These are phyloP conservation scores for Taphrorychus bicolor DNA, from an alignment of 2,888 invertebrate genomes.

Conservation along the genomic window DNA sequence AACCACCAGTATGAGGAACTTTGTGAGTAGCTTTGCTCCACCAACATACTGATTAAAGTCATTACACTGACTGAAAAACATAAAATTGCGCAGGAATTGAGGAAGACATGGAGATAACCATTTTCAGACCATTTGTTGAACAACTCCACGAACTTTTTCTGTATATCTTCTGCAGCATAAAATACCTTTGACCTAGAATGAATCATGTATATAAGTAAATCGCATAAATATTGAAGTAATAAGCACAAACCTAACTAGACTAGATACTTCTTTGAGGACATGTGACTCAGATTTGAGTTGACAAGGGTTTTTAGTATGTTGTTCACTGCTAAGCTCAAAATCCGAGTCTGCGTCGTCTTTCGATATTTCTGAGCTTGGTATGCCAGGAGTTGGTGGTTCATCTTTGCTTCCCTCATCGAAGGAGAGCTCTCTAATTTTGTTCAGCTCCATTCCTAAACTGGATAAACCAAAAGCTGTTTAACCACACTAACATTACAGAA, in stretches of 20 bases:
- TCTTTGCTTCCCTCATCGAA: slow-evolving; percentile 38
- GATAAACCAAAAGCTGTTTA: slow-evolving; percentile 24
- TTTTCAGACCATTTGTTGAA: slow-evolving; percentile 49
- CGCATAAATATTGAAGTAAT: too few relatives aligned
- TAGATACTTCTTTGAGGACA: slow-evolving; percentile 17
- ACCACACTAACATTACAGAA: slow-evolving; percentile 3
- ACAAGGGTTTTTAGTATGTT: background rate
- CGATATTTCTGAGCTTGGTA: background rate
- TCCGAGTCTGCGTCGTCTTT: slow-evolving; percentile 20
- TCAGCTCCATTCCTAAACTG: slow-evolving; percentile 57
- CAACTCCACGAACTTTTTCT: slow-evolving; percentile 40
- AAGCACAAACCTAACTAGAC: slow-evolving; percentile 20
- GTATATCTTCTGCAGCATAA: slow-evolving; percentile 31
- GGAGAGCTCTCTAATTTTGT: slow-evolving; percentile 56
- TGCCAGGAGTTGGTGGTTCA: background rate
- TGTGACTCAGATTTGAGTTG: background rate
- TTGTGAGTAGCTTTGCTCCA: slow-evolving; percentile 52
- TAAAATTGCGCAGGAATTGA: slow-evolving; percentile 53
- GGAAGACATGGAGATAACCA: slow-evolving; percentile 51
- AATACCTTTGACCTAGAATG: slow-evolving; percentile 23
- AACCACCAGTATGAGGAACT: slow-evolving; percentile 27
- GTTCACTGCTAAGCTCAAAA: slow-evolving; percentile 4
- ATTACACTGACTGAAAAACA: slow-evolving; percentile 57
- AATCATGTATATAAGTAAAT: too few relatives aligned
- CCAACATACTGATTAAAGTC: slow-evolving; percentile 53